phyloP scores from a whole-genome alignment of 2,888 invertebrate species.

The Panopea generosa region DNA sequence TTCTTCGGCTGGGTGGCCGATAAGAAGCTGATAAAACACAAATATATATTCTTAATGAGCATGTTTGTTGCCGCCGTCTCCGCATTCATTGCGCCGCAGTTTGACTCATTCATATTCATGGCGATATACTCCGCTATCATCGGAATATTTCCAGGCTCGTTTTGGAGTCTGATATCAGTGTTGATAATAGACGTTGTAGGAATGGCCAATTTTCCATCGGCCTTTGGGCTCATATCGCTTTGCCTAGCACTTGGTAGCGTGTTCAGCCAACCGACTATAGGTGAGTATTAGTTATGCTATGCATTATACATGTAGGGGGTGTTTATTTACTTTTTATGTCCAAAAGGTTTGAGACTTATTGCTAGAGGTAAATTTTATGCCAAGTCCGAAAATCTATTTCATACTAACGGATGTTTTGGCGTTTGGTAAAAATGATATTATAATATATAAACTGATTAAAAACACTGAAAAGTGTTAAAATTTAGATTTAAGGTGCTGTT shows the following conservation, averaged over 20 bases:
- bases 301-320: neutral
- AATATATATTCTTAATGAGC: slow-evolving; percentile 43
- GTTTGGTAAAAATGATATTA: too few relatives aligned
- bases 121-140: slow-evolving; percentile 58
- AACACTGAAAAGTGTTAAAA: too few relatives aligned
- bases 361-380: too few relatives aligned
- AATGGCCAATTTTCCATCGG: slow-evolving; percentile 54
- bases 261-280: slow-evolving; percentile 61
- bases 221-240: slow-evolving; percentile 58
- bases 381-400: too few relatives aligned
- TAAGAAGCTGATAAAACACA: slow-evolving; percentile 88
- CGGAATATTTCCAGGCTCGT: slow-evolving; percentile 66
- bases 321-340: too few relatives aligned
- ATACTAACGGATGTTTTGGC: too few relatives aligned
- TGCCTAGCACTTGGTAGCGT: slow-evolving; percentile 50
- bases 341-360: too few relatives aligned
- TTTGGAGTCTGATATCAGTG: slow-evolving; percentile 62
- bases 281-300: slow-evolving; percentile 44
- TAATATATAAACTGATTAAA: too few relatives aligned
- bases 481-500: too few relatives aligned
- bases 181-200: slow-evolving; percentile 67
- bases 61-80: slow-evolving; percentile 41
- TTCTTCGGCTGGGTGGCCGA: slow-evolving; percentile 92
- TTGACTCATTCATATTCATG: slow-evolving; percentile 50
- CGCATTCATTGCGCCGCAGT: slow-evolving; percentile 49